Evolutionary conservation across 2,888 invertebrate genomes (phyloP), one percentile per base, ranked within the genome.

Genomic region (Blomia tropicalis): DNA sequence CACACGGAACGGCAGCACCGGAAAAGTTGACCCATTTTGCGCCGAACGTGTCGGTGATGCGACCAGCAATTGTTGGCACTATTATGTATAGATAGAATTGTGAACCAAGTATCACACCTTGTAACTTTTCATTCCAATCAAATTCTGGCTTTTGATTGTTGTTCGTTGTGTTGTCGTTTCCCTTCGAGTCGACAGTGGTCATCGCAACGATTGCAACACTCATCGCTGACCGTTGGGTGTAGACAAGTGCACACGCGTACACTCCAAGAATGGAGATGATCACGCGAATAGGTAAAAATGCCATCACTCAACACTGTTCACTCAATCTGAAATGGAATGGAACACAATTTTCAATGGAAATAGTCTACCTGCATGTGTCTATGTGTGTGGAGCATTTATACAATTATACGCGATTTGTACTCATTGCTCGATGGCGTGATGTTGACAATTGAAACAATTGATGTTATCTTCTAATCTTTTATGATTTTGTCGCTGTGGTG

Each of bases 151-250:
- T n/a, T 44, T 44, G 19, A 44, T 11, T 22, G 7, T 44, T 25
- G 22, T 5, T 25, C 22, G 47, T n/a, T n/a, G 19, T 23, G 47
- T 14, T n/a, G 23, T 5, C n/a, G 47, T 47, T 23, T 23, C 47
- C 11, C 11, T 5, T 47, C 5, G 5, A 7, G 11, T 19, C n/a
- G 7, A 11, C 19, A 11, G 11, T 47, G 59, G 73, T 72, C 75
- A 75, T 75, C 62, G 74, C 73, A 3, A 74, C 71, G 22, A 75
- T 72, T 25, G 73, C 73, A 1, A 74, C 72, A 60, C 72, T 72
- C 67, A 75, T 69, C 63, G 3, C 74, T 67, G 43, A 36, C n/a
- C 59, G 17, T 25, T 56, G 36, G 1, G 47, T 30, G 27, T 59
- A 63, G 22, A 63, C 31, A 14, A 59, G 36, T 47, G 47, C 22